phyloP scores from a whole-genome alignment of 2,888 invertebrate species.

The Barypeithes pellucidus region DNA sequence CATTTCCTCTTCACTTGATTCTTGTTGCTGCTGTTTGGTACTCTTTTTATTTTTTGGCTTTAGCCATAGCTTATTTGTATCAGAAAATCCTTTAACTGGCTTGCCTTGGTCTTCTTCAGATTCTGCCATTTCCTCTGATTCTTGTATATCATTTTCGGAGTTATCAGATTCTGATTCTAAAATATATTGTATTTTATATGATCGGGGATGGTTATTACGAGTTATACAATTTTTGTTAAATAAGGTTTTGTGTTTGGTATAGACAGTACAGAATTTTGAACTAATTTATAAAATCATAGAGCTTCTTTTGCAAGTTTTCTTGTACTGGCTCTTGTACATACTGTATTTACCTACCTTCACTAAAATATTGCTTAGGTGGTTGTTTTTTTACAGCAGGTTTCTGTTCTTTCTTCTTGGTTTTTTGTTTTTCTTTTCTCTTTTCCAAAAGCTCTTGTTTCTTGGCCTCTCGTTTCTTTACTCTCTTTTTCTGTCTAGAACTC shows the following conservation, averaged over 20 bases:
- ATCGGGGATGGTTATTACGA: too few species aligned
- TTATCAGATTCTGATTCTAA: conserved; percentile 60
- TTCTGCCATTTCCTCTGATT: conserved; percentile 62
- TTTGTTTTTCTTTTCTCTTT: conserved; percentile 58
- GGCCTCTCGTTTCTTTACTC: conserved; percentile 62
- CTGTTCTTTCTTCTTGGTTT: conserved; percentile 61
- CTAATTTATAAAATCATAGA: too few species aligned
- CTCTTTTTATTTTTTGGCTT: conserved; percentile 73
- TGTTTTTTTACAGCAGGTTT: conserved; percentile 59
- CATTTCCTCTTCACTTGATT: conserved; percentile 63
- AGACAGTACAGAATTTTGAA: too few species aligned
- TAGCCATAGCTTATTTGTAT: conserved; percentile 82
- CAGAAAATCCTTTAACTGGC: conserved; percentile 75
- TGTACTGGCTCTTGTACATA: not conserved
- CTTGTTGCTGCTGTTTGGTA: conserved; percentile 58
- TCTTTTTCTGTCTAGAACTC: conserved; percentile 72
- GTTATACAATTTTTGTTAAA: too few species aligned
- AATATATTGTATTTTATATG: not conserved
- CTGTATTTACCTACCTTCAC: conserved; percentile 42
- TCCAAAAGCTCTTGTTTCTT: conserved; percentile 61
- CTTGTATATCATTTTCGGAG: conserved; percentile 65
- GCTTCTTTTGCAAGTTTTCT: too few species aligned
- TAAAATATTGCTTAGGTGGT: conserved; percentile 50
- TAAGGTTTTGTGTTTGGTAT: too few species aligned
- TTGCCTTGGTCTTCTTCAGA: conserved; percentile 40